Evolutionary conservation across 2,888 invertebrate genomes (phyloP).

Genomic region (Epiblema foenella): DNA sequence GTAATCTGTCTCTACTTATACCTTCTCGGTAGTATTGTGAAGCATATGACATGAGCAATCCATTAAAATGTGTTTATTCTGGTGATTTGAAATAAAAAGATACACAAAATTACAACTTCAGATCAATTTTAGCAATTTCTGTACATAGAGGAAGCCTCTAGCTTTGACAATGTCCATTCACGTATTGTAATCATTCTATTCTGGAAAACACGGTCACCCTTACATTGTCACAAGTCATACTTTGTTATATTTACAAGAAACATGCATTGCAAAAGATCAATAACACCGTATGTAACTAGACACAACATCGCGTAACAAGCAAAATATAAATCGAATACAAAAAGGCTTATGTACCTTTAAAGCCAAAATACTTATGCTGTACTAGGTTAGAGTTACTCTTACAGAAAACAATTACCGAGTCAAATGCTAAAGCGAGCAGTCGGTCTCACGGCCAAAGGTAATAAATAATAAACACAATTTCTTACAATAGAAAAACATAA

Average conservation of each 20-base stretch:
- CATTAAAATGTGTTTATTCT: too few relatives aligned
- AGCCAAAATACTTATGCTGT: constrained; percentile 18
- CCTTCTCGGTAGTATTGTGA: too few relatives aligned
- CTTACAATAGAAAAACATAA: constrained; percentile 45
- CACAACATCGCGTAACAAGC: constrained; percentile 16
- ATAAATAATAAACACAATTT: constrained; percentile 45
- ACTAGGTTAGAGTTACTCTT: constrained; percentile 20
- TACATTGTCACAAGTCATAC: constrained; percentile 15
- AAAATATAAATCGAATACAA: constrained; percentile 12
- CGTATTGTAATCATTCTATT: background rate
- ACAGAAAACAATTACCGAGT: constrained; percentile 22
- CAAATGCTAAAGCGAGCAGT: constrained; percentile 27
- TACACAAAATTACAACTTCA: background rate
- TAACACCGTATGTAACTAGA: constrained; percentile 12
- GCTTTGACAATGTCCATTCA: background rate
- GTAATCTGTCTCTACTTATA: too few relatives aligned
- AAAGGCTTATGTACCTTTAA: constrained; percentile 17
- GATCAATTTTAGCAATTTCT: background rate
- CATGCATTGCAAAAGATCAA: constrained; percentile 13
- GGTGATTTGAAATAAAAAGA: background rate
- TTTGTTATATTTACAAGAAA: constrained; percentile 33
- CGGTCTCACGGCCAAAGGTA: constrained; percentile 37
- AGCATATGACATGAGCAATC: too few relatives aligned
- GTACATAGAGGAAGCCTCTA: background rate
- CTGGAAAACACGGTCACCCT: background rate